Evolutionary conservation across 2,888 invertebrate genomes (phyloP), one percentile per base, ranked within the genome.

Genomic region (Sipunculus nudus): DNA sequence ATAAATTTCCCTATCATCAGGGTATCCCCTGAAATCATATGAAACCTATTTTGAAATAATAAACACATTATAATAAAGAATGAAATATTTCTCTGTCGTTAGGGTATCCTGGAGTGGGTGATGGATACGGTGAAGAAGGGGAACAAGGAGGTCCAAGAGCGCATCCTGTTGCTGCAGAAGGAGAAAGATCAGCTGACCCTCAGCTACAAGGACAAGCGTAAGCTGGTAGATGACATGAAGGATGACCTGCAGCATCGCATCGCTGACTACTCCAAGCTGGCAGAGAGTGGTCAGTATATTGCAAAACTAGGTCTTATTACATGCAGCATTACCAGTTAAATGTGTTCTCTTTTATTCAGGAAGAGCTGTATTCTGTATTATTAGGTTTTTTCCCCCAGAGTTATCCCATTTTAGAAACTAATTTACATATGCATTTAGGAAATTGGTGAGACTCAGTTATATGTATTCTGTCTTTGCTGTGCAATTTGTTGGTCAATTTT

Each of bases 31-130:
- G n/a, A n/a, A n/a, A n/a, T n/a, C n/a, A n/a, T n/a, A n/a, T n/a
- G n/a, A n/a, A n/a, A n/a, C n/a, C n/a, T n/a, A n/a, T n/a, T n/a
- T n/a, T 8, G 45, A 13, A 19, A 43, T 19, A 43, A 16, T 19
- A 16, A 19, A 43, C 45, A 21, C n/a, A 13, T 43, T 16, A 43
- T 43, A 8, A 19, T 10, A 43, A 43, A 43, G 10, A 19, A 10
- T 10, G 19, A 43, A 19, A 10, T 10, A 13, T n/a, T 25, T 3
- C 52, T n/a, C n/a, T n/a, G n/a, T n/a, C 54, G 67, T 19, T 65
- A 80, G 78, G 80, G 80, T 47, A 73, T 81, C 23, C 64, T 80
- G 46, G 80, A 81, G 59, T 81, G 78, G 79, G 80, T 81, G 38
- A 78, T 77, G 73, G 79, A 78, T 66, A 75, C 74, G 48, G 71